Evolutionary conservation across 2,888 invertebrate species (phyloP).

Genomic region (Caenorhabditis sinica): DNA sequence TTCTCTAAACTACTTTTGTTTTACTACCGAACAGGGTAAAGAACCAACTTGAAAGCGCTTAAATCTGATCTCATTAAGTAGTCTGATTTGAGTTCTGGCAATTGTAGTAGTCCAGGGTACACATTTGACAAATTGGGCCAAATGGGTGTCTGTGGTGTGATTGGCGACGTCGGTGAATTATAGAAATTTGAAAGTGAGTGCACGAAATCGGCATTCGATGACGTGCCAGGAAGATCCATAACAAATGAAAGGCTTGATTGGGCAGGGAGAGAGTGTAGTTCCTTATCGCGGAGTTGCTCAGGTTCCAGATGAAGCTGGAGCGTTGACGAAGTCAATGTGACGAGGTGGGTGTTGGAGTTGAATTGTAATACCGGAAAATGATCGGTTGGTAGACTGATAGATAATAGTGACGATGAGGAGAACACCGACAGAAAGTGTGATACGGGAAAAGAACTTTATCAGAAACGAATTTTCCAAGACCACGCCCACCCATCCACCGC

Average conservation of each 20-base stretch:
- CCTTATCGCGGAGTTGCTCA: conserved; percentile 1
- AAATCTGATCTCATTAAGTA: conserved; percentile 51
- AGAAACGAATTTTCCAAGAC: conserved; percentile 47
- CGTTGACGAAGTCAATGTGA: conserved; percentile 31
- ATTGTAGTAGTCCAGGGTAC: conserved; percentile 34
- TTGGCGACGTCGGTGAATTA: conserved; percentile 46
- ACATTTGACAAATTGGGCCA: conserved; percentile 28
- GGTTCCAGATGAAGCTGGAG: conserved; percentile 28
- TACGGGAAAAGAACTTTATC: conserved; percentile 53
- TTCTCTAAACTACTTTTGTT: background rate
- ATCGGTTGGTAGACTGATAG: conserved; percentile 42
- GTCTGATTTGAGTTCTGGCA: conserved; percentile 32
- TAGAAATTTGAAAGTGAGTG: conserved; percentile 36
- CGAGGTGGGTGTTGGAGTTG: conserved; percentile 41
- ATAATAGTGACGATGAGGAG: conserved; percentile 24
- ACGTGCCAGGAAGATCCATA: conserved; percentile 68
- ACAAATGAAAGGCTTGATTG: conserved; percentile 40
- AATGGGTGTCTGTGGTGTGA: conserved; percentile 8
- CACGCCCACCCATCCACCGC: conserved; percentile 51
- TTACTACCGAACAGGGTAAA: conserved; percentile 14
- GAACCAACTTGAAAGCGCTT: conserved; percentile 63
- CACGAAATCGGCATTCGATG: conserved; percentile 53
- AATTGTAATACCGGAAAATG: conserved; percentile 64
- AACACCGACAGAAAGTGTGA: conserved; percentile 45
- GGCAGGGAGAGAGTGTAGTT: conserved; percentile 15